A percentile compares a stretch with the other conserved stretches of the same genome.
phyloP scores from a whole-genome alignment of 37 sponge, comb jelly and placozoan species.

The Hexactinellida sp. region DNA sequence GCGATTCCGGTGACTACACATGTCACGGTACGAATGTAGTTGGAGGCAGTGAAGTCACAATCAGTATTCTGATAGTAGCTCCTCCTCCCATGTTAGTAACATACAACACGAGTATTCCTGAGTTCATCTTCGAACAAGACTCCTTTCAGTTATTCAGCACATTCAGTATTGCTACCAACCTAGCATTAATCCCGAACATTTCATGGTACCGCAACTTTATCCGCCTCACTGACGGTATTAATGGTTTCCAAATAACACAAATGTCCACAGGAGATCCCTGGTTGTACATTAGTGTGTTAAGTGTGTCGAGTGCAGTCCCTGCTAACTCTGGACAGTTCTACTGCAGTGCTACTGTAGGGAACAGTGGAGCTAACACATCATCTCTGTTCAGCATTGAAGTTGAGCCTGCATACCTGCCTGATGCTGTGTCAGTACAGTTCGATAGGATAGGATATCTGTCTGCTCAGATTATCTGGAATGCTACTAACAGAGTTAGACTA shows the following conservation, averaged over 20 bases:
- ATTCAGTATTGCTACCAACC: not conserved
- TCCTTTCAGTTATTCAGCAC: not conserved
- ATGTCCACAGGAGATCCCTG: not conserved
- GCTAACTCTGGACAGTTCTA: not conserved
- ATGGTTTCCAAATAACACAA: not conserved
- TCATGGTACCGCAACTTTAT: not conserved
- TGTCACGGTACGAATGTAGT: not conserved
- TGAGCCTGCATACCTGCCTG: not conserved
- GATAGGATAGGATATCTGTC: not conserved
- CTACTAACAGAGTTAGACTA: not conserved
- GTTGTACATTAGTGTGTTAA: not conserved
- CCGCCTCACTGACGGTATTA: not conserved
- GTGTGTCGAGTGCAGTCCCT: not conserved
- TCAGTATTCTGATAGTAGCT: not conserved
- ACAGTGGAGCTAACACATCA: not conserved
- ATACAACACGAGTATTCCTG: not conserved
- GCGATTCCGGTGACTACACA: not conserved
- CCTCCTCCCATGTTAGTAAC: not conserved
- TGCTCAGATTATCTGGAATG: not conserved
- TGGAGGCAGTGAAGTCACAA: not conserved
- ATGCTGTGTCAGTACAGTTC: not conserved
- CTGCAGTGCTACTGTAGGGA: not conserved
- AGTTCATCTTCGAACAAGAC: not conserved
- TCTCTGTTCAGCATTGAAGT: not conserved
- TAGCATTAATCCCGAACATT: not conserved